Base-by-base conservation (phyloP, 53 echinoderm and acorn worm genomes). In the Holothuria leucospilota region DNA sequence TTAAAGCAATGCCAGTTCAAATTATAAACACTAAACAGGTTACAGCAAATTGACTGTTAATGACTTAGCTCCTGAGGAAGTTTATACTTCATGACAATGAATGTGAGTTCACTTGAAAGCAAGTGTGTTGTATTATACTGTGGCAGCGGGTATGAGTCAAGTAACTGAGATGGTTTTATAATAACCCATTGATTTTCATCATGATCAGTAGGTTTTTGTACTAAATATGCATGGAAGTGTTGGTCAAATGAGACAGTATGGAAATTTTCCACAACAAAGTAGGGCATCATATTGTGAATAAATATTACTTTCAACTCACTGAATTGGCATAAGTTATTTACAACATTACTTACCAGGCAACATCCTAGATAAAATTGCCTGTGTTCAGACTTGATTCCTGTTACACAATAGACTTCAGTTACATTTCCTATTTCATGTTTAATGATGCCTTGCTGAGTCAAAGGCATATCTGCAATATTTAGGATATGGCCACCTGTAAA, bases 261-360 rank as follows among this genome's bases (percentile, higher is more conserved):
- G 6, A 75, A 14, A 6, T 0, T 42, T 40, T 41, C 46, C 20
- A 42, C 46, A 20, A 75, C 23, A 25, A 75, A 75, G 20, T 41
- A 21, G 20, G 42, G 20, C 6, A 75, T 15, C 20, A 15, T 40
- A 10, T 74, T 74, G 8, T 74, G 18, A 42, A 74, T 51, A 23
- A 74, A 10, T 75, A 75, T 75, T 21, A 75, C 41, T 18, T 75
- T 75, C 75, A n/a, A n/a, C n/a, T n/a, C n/a, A n/a, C n/a, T n/a
- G n/a, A n/a, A n/a, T n/a, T n/a, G n/a, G n/a, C n/a, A n/a, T n/a
- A n/a, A n/a, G n/a, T n/a, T n/a, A n/a, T n/a, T n/a, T n/a, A n/a
- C n/a, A n/a, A n/a, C n/a, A n/a, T n/a, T n/a, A n/a, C n/a, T n/a
- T n/a, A n/a, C n/a, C n/a, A n/a, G n/a, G n/a, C n/a, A n/a, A n/a